Conservation (phyloP, 2,888 invertebrate genomes). For the Allolobophora icterica region DNA sequence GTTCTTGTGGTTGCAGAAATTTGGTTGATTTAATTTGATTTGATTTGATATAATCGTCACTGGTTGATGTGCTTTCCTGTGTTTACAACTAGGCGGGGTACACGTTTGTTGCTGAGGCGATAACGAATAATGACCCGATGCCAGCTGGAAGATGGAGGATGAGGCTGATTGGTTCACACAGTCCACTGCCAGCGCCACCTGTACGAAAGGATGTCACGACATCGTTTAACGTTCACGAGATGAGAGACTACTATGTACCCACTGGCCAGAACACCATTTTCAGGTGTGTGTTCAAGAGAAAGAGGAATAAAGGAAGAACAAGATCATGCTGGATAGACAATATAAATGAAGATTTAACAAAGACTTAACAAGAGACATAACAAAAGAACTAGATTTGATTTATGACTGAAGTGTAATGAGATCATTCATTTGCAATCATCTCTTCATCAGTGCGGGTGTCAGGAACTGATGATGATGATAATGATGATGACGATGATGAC, state of each 20-base stretch:
- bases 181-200: constrained; percentile 58
- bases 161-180: constrained; percentile 64
- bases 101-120: constrained; percentile 64
- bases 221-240: constrained; percentile 59
- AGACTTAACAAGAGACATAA: too few relatives aligned
- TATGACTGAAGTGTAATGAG: too few relatives aligned
- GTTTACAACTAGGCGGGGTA: constrained; percentile 59
- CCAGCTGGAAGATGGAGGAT: constrained; percentile 60
- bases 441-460: too few relatives aligned
- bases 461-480: constrained; percentile 32
- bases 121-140: constrained; percentile 58
- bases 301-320: neutral
- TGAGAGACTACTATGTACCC: constrained; percentile 64
- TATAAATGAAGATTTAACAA: too few relatives aligned
- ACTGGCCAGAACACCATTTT: constrained; percentile 60
- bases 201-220: constrained; percentile 56
- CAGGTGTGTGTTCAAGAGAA: constrained; percentile 51
- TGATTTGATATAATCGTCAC: neutral
- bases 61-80: neutral
- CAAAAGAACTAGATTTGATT: too few relatives aligned
- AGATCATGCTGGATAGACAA: too few relatives aligned
- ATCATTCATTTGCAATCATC: too few relatives aligned
- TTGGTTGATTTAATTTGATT: too few relatives aligned
- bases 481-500: constrained; percentile 30
- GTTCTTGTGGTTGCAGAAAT: too few relatives aligned